Conservation (phyloP, 2,888 invertebrate species). For the Nasonovia ribisnigri region DNA sequence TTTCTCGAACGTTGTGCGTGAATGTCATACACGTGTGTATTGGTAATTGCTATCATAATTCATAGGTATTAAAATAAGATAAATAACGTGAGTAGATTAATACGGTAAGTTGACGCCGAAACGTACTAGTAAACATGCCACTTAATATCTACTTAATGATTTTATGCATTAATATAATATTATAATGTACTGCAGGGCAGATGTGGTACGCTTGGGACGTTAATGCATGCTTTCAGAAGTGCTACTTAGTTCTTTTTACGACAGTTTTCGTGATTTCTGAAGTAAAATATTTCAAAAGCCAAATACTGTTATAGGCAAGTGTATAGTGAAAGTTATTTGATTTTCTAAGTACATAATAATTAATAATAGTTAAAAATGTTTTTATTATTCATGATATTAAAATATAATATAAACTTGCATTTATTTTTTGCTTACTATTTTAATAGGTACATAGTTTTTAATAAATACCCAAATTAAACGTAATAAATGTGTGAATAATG, state of each 20-base stretch:
- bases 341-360: not conserved
- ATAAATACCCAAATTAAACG: not conserved
- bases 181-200: not conserved
- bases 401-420: not conserved
- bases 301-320: not conserved
- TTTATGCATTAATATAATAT: not conserved
- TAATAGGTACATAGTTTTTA: too few species aligned
- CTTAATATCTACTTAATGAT: not conserved
- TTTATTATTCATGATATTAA: not conserved
- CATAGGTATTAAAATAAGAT: not conserved
- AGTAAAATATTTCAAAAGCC: not conserved
- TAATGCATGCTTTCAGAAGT: too few species aligned
- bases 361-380: not conserved
- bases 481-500: not conserved
- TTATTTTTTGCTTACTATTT: not conserved
- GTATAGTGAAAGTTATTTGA: not conserved
- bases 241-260: not conserved
- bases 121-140: not conserved
- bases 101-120: not conserved
- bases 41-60: not conserved
- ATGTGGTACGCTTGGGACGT: not conserved
- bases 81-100: not conserved
- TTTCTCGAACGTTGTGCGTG: not conserved
- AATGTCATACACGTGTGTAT: not conserved
- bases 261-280: not conserved